phyloP scores from a whole-genome alignment of 2,113 vertebrate genomes.

The Sorex fumeus region DNA sequence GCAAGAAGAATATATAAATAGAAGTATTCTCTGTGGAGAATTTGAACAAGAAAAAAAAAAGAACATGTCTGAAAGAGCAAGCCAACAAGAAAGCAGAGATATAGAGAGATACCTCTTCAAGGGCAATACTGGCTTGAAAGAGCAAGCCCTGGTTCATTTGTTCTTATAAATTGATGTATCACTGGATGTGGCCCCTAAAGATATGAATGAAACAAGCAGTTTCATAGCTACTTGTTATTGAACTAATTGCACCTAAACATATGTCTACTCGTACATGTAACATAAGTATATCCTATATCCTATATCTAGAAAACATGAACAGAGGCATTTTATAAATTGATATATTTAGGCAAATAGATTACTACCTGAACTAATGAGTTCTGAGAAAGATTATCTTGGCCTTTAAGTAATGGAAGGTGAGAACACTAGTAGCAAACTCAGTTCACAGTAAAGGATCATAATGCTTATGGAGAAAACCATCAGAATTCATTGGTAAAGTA shows the following conservation, averaged over 20 bases:
- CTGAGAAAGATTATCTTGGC: neutral
- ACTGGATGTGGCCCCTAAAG: neutral
- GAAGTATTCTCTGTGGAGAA: slow-evolving; percentile 79
- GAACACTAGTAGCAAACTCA: neutral
- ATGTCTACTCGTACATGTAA: neutral
- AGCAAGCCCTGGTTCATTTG: neutral
- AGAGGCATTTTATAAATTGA: neutral
- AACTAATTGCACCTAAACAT: neutral
- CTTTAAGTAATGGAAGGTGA: neutral
- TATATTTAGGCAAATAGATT: neutral
- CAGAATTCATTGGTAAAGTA: neutral
- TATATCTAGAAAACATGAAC: neutral
- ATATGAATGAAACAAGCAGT: neutral
- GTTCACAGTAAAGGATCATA: neutral
- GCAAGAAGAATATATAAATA: slow-evolving; percentile 81
- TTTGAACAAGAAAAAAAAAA: slow-evolving; percentile 75
- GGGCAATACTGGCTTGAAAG: too few relatives aligned
- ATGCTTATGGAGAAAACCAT: neutral
- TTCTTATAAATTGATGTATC: neutral
- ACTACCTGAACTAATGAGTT: neutral
- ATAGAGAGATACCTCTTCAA: too few relatives aligned
- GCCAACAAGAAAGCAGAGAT: too few relatives aligned
- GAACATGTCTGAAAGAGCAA: too few relatives aligned
- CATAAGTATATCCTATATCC: neutral
- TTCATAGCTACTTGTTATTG: neutral